Evolutionary conservation across 1,140 invertebrate species (phyloP).

Genomic region (Triops longicaudatus): DNA sequence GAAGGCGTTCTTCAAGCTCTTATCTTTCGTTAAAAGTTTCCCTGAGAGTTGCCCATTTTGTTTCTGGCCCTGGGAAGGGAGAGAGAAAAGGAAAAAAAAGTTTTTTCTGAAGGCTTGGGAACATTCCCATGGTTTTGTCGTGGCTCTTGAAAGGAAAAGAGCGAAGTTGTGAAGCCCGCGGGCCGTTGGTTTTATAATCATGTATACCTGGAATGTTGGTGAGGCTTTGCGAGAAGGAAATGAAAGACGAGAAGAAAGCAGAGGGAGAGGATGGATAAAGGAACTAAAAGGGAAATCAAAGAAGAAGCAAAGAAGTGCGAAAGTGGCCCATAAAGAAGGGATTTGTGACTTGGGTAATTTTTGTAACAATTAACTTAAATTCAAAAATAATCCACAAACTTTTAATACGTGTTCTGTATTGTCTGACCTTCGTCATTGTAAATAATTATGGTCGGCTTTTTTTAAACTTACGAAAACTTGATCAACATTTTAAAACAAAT

Average conservation of each 20-base stretch:
- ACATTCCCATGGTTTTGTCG: background rate
- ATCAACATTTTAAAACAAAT: no score
- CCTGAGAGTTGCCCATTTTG: background rate
- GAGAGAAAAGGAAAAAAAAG: background rate
- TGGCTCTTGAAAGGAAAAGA: background rate
- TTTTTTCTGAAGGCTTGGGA: background rate
- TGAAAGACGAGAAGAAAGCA: background rate
- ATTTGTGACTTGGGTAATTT: no score
- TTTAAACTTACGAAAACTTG: no score
- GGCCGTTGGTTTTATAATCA: conserved; percentile 17
- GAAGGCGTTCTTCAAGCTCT: no score
- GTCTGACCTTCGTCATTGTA: no score
- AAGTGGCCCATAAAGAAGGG: no score
- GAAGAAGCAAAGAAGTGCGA: no score
- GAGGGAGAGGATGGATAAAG: background rate
- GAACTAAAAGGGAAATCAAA: background rate
- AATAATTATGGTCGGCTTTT: no score
- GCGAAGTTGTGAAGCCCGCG: background rate
- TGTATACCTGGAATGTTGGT: background rate
- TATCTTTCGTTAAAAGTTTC: no score
- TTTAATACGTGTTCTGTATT: no score
- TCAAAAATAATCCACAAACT: no score
- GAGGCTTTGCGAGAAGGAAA: background rate
- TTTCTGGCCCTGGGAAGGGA: background rate
- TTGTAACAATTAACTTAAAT: no score